Conservation (phyloP, 2,797 vertebrate genomes). For the Chelon labrosus region DNA sequence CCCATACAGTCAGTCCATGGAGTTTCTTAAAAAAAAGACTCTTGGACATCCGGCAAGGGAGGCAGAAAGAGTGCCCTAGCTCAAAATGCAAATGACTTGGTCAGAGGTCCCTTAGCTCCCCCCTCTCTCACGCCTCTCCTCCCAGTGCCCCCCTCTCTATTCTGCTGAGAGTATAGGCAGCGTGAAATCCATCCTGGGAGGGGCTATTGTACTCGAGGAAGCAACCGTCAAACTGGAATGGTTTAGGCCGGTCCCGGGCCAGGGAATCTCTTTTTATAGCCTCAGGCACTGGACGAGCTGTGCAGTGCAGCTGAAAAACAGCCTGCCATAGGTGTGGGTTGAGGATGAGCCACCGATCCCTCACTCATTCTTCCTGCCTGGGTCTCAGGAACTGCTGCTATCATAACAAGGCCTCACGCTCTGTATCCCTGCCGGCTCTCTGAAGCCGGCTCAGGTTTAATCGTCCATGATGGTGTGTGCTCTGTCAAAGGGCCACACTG, state of each 20-base stretch:
- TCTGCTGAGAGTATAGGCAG: slow-evolving; percentile 59
- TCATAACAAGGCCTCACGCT: slow-evolving; percentile 70
- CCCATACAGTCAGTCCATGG: slow-evolving; percentile 60
- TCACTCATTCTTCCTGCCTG: slow-evolving; percentile 62
- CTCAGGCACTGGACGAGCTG: slow-evolving; percentile 23
- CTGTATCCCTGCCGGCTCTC: slow-evolving; percentile 50
- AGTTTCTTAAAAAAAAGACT: slow-evolving; percentile 49
- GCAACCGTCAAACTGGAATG: slow-evolving; percentile 69
- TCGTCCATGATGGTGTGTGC: slow-evolving; percentile 71
- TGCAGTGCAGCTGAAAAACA: slow-evolving; percentile 42
- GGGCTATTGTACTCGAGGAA: slow-evolving; percentile 71
- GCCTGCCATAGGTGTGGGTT: slow-evolving; percentile 43
- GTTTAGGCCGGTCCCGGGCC: slow-evolving; percentile 46
- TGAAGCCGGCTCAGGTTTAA: slow-evolving; percentile 66
- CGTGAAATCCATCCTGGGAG: slow-evolving; percentile 78
- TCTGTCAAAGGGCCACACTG: slow-evolving; percentile 60
- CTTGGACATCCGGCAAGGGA: slow-evolving; percentile 70
- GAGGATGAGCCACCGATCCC: slow-evolving; percentile 43
- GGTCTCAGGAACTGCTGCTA: slow-evolving; percentile 62
- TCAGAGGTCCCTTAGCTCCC: slow-evolving; percentile 66
- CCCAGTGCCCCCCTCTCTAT: slow-evolving; percentile 46
- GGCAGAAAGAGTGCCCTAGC: slow-evolving; percentile 60
- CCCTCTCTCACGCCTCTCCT: slow-evolving; percentile 37
- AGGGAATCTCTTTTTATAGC: slow-evolving; percentile 52
- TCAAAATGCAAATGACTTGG: slow-evolving; percentile 72